Base-by-base conservation (phyloP, 2,888 invertebrate genomes). In the Papilio gigon region DNA sequence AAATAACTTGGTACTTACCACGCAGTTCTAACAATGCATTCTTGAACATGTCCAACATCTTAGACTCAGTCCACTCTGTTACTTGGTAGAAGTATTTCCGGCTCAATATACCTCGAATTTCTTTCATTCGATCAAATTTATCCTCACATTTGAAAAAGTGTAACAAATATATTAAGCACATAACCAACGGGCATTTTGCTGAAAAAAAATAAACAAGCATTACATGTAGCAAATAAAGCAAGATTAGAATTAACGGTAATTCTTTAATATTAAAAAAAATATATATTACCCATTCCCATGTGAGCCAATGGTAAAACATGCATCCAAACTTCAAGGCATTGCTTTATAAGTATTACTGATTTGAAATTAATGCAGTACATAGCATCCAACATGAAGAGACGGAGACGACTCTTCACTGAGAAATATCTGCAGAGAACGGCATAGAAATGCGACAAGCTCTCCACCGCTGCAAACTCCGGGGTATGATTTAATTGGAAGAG, bases 291-390 rank as follows among this genome's bases (percentile, higher is more conserved):
- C 69, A 81, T 77, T 65, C 82, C 80, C 83, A 84, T 81, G 72
- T 88, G 87, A 42, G 87, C 84, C 67, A 87, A 75, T 3, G 92
- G 92, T 68, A 92, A 77, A 33, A 90, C 75, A 60, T 85, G 83
- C 79, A 84, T 85, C 87, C 89, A 90, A 12, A 90, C 87, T 59
- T 89, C 87, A 27, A 92, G 72, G 70, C 90, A 90, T 67, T 88
- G 85, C 69, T 84, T 88, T 25, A 92, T 82, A 2, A 92, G 75
- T 8, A 84, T 79, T 14, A 89, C 77, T 1, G 89, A 82, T 77
- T 88, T 92, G 70, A 78, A 90, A 61, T 87, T 84, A 33, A 90
- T 80, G 70, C 90, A 91, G 73, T 92, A 92, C 88, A 92, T 87
- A 3, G 91, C 90, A 75, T 92, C 89, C 56, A 92, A 72, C 66